Evolutionary conservation across 2,113 vertebrate species (phyloP).

Genomic region (Pyrgilauda ruficollis): DNA sequence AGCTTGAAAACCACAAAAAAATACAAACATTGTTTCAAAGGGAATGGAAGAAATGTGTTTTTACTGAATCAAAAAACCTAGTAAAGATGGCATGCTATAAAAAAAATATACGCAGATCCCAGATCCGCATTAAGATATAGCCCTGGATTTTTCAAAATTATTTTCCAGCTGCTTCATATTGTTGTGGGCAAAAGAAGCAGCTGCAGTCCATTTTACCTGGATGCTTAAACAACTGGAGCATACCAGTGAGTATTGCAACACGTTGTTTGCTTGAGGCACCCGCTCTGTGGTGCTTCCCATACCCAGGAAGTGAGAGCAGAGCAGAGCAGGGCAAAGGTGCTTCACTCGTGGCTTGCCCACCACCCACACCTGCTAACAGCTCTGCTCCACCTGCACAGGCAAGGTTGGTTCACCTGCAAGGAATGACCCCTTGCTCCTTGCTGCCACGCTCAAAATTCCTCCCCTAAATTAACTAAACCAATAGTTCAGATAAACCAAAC

Average conservation of each 20-base stretch:
- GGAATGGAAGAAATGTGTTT: not conserved
- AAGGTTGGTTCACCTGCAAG: fast-evolving
- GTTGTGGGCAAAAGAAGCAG: not conserved
- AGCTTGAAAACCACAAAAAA: conserved; percentile 1
- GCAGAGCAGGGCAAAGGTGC: not conserved
- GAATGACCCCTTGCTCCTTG: not conserved
- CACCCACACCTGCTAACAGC: fast-evolving
- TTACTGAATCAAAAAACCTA: not conserved
- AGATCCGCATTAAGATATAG: not conserved
- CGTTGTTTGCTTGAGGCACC: not conserved
- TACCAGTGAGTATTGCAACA: not conserved
- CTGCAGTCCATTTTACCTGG: conserved; percentile 25
- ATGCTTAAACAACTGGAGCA: not conserved
- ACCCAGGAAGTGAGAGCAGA: not conserved
- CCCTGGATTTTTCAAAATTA: not conserved
- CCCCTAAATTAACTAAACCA: not conserved
- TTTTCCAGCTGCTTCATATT: conserved; percentile 13
- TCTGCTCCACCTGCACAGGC: not conserved
- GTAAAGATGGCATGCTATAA: not conserved
- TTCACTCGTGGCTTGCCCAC: not conserved
- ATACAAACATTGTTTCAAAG: not conserved
- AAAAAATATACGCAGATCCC: not conserved
- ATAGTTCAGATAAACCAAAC: not conserved
- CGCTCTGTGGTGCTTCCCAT: not conserved
- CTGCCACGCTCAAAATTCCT: not conserved